phyloP scores from a whole-genome alignment of 2,797 vertebrate species.

The Scolopax bukidnonensis region DNA sequence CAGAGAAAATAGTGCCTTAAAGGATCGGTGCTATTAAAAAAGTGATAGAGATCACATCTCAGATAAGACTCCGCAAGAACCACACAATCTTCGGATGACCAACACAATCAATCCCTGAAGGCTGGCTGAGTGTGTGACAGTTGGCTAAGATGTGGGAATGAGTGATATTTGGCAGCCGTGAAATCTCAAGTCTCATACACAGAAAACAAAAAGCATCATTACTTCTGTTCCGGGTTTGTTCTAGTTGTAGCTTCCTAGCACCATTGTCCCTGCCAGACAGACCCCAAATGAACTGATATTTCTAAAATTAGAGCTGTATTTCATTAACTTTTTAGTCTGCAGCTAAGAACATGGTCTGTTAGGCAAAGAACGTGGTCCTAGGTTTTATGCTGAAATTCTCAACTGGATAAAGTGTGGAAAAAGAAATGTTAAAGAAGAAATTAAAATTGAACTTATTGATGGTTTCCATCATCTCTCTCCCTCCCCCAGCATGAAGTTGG shows the following conservation, averaged over 20 bases:
- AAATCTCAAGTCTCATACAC: not conserved
- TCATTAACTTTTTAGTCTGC: not conserved
- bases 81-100: not conserved
- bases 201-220: not conserved
- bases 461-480: not conserved
- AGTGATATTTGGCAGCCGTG: not conserved
- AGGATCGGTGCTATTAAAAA: not conserved
- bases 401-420: not conserved
- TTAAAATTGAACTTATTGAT: conserved; percentile 30
- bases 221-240: conserved; percentile 12
- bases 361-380: not conserved
- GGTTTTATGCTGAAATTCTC: not conserved
- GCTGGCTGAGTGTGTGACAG: not conserved
- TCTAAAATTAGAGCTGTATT: conserved; percentile 19
- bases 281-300: conserved; percentile 9
- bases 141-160: not conserved
- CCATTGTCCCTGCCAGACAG: not conserved
- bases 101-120: not conserved
- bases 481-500: not conserved
- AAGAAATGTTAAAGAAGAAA: conserved; percentile 21
- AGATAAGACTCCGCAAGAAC: not conserved
- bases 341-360: not conserved
- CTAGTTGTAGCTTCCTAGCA: not conserved
- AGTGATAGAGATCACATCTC: not conserved
- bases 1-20: not conserved